phyloP scores from a whole-genome alignment of 2,113 vertebrate genomes.

The Ctenomys sociabilis region DNA sequence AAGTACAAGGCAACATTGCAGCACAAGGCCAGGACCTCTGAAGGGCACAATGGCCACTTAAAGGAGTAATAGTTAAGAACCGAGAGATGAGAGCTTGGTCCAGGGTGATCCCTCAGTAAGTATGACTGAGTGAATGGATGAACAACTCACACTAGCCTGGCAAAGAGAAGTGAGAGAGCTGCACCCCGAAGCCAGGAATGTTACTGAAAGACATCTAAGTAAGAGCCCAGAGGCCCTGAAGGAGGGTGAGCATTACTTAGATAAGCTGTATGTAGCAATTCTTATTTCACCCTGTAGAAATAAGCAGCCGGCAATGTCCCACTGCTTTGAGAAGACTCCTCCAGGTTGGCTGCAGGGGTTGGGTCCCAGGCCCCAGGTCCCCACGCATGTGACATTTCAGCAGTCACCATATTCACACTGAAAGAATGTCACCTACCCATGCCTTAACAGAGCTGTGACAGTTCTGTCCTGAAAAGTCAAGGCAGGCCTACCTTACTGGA shows the following conservation, averaged over 20 bases:
- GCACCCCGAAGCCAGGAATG: neutral
- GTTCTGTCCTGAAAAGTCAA: neutral
- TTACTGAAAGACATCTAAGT: neutral
- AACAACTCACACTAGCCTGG: neutral
- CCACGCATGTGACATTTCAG: neutral
- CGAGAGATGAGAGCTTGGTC: neutral
- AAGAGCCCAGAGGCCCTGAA: neutral
- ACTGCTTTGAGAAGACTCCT: neutral
- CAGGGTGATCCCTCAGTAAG: neutral
- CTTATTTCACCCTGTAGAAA: neutral
- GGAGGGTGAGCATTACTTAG: neutral
- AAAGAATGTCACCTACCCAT: neutral
- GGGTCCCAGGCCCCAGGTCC: neutral
- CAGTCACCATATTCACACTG: neutral
- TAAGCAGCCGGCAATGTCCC: neutral
- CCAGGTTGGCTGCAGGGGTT: neutral
- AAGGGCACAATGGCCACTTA: neutral
- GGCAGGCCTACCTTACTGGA: neutral
- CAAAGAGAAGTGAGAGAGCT: neutral
- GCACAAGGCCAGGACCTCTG: neutral
- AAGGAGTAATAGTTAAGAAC: slow-evolving; percentile 15
- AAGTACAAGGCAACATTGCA: neutral
- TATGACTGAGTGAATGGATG: slow-evolving; percentile 16
- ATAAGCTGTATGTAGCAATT: neutral
- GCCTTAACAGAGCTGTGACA: neutral